Base-by-base conservation (phyloP, 2,888 invertebrate species). In the Camponotus fellah region DNA sequence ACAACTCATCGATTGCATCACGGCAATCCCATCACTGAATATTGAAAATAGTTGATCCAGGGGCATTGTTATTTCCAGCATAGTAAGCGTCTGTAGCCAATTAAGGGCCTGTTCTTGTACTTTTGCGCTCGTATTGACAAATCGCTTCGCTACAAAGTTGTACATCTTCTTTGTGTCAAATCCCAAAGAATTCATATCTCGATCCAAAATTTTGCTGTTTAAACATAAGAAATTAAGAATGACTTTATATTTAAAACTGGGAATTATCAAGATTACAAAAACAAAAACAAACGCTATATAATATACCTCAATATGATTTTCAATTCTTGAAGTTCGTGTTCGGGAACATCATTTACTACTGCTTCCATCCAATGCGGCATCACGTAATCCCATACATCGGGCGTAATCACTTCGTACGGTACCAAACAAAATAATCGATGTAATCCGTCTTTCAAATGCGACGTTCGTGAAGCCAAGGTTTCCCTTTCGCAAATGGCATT, bases 291-390 rank as follows among this genome's bases (percentile, higher is more conserved):
- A 26, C 26, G 26, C 26, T 26, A 26, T 26, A 26, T 26, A 26
- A 26, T 32, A 10, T 92, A 97, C 97, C 96, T 96, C 58, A 97
- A 95, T 49, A 98, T 96, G 86, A 98, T 97, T 95, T 98, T 97
- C 21, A 99, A 95, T 93, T 99, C 98, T 71, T 96, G 95, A 64
- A 98, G 95, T 92, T 98, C 99, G 94, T 98, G 97, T 94, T 98
- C 98, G 0, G 98, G 98, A 0, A 98, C 98, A 93, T 98, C 98
- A 85, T 97, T 97, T 74, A 98, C 98, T 89, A 99, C 98, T 0
- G 99, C 98, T 95, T 99, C 99, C 97, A 99, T 97, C 99, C 99
- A 99, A 92, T 98, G 98, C 0, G 99, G 99, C 98, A 99, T 99
- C 34, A 99, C 98, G 94, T 97, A 97, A 94, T 99, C 98, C 99